Evolutionary conservation across 2,888 invertebrate species (phyloP).

Genomic region (Polymixis flavicincta): DNA sequence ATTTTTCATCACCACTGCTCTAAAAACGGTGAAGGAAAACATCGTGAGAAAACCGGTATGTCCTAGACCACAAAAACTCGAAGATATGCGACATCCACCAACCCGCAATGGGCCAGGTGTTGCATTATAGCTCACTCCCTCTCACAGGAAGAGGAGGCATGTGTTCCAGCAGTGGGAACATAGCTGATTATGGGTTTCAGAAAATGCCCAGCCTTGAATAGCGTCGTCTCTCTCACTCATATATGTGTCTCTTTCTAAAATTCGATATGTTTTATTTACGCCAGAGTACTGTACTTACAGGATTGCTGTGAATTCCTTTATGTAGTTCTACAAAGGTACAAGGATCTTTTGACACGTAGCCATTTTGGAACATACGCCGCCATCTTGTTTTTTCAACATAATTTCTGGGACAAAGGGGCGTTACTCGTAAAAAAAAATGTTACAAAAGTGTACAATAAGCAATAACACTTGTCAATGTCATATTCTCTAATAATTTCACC

Average conservation of each 20-base stretch:
- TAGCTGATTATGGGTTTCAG: neutral
- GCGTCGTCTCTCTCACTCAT: neutral
- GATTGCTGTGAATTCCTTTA: conserved; percentile 28
- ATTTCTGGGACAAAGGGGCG: neutral
- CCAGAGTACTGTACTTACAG: neutral
- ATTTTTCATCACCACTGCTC: too few species aligned
- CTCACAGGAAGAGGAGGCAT: too few species aligned
- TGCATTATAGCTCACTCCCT: too few species aligned
- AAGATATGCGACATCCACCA: too few species aligned
- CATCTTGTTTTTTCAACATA: neutral
- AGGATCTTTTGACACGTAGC: neutral
- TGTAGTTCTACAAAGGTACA: neutral
- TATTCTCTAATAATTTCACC: too few species aligned
- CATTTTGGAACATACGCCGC: neutral
- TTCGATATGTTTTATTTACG: neutral
- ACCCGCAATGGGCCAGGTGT: too few species aligned
- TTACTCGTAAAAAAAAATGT: neutral
- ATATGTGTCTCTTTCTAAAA: neutral
- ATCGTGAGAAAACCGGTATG: too few species aligned
- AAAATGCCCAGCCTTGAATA: neutral
- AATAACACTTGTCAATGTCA: too few species aligned
- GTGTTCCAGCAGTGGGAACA: too few species aligned
- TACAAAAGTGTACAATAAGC: too few species aligned
- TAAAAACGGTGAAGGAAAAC: too few species aligned
- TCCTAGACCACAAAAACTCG: too few species aligned